Conservation (phyloP, 2,888 invertebrate species). For the Tetheella fluctuosa region DNA sequence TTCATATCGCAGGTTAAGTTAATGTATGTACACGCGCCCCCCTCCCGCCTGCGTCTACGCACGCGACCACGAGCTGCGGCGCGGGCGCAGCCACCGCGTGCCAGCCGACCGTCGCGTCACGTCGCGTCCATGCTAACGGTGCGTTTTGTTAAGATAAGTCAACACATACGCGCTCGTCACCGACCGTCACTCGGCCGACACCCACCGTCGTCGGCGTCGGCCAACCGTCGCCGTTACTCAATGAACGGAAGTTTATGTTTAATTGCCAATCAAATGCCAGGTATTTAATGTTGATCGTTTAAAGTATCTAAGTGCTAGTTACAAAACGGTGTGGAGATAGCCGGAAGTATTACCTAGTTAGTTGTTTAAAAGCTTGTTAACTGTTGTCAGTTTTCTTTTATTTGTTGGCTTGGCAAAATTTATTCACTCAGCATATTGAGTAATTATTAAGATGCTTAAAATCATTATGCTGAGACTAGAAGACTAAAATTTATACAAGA, state of each 20-base stretch:
- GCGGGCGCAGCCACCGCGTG: not conserved
- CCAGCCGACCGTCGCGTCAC: conserved; percentile 13
- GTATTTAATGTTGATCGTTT: conserved; percentile 18
- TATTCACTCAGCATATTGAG: no score
- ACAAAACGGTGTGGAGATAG: conserved; percentile 2
- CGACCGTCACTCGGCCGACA: conserved; percentile 19
- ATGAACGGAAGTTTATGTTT: conserved; percentile 31
- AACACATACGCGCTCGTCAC: conserved; percentile 33
- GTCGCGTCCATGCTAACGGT: conserved; percentile 49
- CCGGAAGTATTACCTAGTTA: conserved; percentile 7
- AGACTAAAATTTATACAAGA: no score
- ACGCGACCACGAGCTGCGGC: not conserved
- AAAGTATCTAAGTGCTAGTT: conserved; percentile 4
- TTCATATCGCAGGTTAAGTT: no score
- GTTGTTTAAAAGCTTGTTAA: conserved; percentile 1
- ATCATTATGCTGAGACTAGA: no score
- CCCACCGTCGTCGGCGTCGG: conserved; percentile 15
- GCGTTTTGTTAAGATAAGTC: conserved; percentile 60
- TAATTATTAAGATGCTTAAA: no score
- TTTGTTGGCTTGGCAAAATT: no score
- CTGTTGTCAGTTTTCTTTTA: not conserved
- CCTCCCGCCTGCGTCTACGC: conserved; percentile 14
- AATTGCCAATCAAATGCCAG: conserved; percentile 28
- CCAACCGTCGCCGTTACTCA: conserved; percentile 21
- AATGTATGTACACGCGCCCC: no score